Evolutionary conservation across 2,888 invertebrate genomes (phyloP).

Genomic region (Venusia cambrica): DNA sequence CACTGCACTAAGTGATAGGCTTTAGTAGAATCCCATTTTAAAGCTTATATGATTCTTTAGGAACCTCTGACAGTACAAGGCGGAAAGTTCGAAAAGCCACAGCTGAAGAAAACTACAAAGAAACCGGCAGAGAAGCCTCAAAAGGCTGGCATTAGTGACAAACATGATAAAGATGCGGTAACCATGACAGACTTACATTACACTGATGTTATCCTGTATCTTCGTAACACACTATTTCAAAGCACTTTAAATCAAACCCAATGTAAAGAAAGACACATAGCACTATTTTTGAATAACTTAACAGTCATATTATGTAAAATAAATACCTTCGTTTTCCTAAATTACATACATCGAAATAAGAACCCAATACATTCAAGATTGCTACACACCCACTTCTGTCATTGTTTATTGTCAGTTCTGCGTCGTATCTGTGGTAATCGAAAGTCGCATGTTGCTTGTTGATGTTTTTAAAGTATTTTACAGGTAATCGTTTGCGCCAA

Average conservation of each 20-base stretch:
- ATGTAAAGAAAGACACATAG: conserved; percentile 11
- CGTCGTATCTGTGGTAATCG: conserved; percentile 44
- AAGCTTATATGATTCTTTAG: conserved; percentile 64
- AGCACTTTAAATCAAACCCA: conserved; percentile 12
- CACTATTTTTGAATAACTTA: conserved; percentile 1
- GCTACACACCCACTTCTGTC: too few species aligned
- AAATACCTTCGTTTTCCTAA: too few species aligned
- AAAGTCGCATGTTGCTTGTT: conserved; percentile 63
- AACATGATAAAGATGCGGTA: conserved; percentile 51
- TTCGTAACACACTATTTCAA: conserved; percentile 34
- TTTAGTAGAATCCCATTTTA: conserved; percentile 45
- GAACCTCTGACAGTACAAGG: conserved; percentile 68
- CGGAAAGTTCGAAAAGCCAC: conserved; percentile 73
- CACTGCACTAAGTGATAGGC: conserved; percentile 46
- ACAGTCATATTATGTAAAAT: too few species aligned
- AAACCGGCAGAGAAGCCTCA: conserved; percentile 62
- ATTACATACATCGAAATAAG: too few species aligned
- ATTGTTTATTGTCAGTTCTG: conserved; percentile 23
- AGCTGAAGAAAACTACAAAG: conserved; percentile 72
- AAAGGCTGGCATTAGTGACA: conserved; percentile 47
- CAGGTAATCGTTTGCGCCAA: conserved; percentile 14
- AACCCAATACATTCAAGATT: too few species aligned
- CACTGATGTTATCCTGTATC: conserved; percentile 41
- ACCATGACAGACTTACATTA: conserved; percentile 51
- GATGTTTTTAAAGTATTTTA: conserved; percentile 39